Conservation (phyloP, 2,888 invertebrate genomes). For the Acrobasis consociella region DNA sequence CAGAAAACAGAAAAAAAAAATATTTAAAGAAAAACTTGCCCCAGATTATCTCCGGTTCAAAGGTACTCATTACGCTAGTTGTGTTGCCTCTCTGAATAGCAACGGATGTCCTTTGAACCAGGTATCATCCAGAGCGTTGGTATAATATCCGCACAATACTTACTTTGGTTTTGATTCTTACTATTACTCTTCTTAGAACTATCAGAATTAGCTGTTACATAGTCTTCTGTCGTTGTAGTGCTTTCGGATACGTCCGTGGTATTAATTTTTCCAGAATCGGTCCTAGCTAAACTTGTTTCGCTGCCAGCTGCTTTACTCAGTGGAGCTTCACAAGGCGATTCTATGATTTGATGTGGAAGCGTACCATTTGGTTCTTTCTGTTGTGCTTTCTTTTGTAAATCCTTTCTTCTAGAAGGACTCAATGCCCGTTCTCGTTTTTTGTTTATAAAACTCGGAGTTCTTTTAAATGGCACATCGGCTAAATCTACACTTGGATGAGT, state of each 20-base stretch:
- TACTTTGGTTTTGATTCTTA: conserved; percentile 72
- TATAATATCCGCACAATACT: conserved; percentile 37
- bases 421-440: conserved; percentile 78
- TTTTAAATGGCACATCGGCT: conserved; percentile 73
- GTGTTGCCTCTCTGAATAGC: no score
- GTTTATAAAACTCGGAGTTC: conserved; percentile 77
- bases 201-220: conserved; percentile 92
- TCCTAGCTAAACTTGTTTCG: conserved; percentile 83
- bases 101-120: no score
- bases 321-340: conserved; percentile 63
- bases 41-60: background rate
- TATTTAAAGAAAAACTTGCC: no score
- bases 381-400: conserved; percentile 64
- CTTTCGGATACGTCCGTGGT: conserved; percentile 93
- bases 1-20: no score
- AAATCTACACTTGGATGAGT: conserved; percentile 80
- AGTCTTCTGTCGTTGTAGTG: conserved; percentile 92
- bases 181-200: conserved; percentile 85
- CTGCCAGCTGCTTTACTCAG: conserved; percentile 63
- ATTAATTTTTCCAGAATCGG: conserved; percentile 88
- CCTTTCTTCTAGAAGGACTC: conserved; percentile 78
- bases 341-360: conserved; percentile 64
- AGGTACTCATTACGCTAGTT: conserved; percentile 3
- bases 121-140: no score
- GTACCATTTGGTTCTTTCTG: conserved; percentile 72